phyloP scores from a whole-genome alignment of 1,140 invertebrate species.

The Hylyphantes graminicola region DNA sequence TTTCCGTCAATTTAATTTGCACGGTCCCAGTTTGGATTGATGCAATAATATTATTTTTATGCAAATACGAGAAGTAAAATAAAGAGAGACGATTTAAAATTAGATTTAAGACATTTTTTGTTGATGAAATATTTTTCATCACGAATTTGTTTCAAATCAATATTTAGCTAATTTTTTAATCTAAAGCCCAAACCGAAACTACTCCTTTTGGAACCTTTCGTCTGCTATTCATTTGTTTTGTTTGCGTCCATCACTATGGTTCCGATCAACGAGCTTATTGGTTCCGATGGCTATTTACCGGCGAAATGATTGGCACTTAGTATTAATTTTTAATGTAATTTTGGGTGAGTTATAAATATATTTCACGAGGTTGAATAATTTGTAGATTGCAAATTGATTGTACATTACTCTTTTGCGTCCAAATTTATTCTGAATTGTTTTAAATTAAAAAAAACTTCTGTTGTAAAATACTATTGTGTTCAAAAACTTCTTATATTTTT shows the following conservation, averaged over 20 bases:
- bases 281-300: no score
- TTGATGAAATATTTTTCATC: neutral
- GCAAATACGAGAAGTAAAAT: neutral
- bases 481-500: neutral
- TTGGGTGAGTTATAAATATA: neutral
- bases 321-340: no score
- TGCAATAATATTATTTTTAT: neutral
- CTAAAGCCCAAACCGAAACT: no score
- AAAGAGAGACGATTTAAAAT: neutral
- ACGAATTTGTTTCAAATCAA: neutral
- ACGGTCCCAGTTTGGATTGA: neutral
- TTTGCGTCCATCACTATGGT: neutral
- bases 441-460: neutral
- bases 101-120: neutral
- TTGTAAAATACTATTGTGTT: neutral
- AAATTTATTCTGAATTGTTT: neutral
- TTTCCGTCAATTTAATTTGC: neutral
- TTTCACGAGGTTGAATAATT: neutral
- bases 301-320: no score
- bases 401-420: neutral
- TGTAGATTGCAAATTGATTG: neutral
- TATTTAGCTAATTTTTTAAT: no score
- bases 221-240: neutral
- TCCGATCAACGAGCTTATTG: no score
- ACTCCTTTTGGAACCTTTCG: neutral